Percentiles rank a stretch among this genome's conserved stretches.
Conservation (phyloP, 1,140 invertebrate species). For the Venustaconcha ellipsiformis region DNA sequence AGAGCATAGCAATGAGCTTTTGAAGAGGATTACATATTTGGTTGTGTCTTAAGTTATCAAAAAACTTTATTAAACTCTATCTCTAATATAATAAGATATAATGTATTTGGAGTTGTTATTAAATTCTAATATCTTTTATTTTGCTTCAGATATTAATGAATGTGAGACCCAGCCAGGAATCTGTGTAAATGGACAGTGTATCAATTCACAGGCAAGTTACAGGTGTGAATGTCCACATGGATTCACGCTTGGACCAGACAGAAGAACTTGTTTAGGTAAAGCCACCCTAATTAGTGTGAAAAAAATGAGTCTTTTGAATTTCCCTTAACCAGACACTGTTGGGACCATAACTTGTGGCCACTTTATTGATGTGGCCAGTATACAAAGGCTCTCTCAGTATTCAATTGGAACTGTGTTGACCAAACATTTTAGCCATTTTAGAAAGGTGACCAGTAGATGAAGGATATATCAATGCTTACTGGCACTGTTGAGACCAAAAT, state of each 20-base stretch:
- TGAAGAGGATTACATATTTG: no score
- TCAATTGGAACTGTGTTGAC: no score
- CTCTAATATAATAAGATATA: no score
- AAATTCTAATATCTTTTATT: constrained; percentile 19
- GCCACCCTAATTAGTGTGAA: not conserved
- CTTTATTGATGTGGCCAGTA: not conserved
- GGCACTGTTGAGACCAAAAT: no score
- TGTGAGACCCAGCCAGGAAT: constrained; percentile 85
- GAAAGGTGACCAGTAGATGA: no score
- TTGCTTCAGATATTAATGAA: constrained; percentile 70
- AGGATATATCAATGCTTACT: no score
- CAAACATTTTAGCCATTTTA: no score
- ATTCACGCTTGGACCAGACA: constrained; percentile 61
- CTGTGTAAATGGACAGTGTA: constrained; percentile 85
- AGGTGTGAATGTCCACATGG: constrained; percentile 70
- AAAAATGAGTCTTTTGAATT: not conserved
- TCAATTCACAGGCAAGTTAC: constrained; percentile 83
- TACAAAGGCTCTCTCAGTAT: no score
- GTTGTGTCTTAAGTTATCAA: no score
- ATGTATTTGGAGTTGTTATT: not conserved
- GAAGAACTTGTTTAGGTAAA: constrained; percentile 62
- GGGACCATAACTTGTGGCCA: not conserved
- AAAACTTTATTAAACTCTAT: no score
- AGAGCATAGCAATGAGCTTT: no score
- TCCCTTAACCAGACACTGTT: constrained; percentile 4